Evolutionary conservation across 2,797 vertebrate genomes (phyloP).

Genomic region (Acrossocheilus fasciatus): DNA sequence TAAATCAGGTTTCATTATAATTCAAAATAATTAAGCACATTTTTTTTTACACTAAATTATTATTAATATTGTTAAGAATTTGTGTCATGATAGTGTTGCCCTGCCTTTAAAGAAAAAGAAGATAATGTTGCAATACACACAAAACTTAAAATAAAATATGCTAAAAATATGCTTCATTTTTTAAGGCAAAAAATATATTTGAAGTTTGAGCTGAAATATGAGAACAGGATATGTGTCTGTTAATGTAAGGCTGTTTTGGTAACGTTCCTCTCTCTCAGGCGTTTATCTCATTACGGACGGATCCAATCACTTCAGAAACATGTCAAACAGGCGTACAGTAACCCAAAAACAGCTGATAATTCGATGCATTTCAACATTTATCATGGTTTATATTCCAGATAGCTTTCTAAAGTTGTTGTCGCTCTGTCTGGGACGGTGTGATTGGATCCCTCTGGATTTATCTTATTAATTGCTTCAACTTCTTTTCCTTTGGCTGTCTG

Average conservation of each 20-base stretch:
- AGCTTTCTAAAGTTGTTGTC: not conserved
- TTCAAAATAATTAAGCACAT: not conserved
- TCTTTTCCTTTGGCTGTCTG: not conserved
- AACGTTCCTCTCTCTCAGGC: not conserved
- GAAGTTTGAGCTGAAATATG: not conserved
- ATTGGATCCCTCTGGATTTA: not conserved
- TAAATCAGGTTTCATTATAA: not conserved
- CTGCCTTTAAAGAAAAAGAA: not conserved
- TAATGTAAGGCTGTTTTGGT: not conserved
- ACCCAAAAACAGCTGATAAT: not conserved
- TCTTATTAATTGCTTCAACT: not conserved
- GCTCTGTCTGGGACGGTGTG: not conserved
- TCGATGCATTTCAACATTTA: not conserved
- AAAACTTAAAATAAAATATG: not conserved
- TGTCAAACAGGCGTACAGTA: not conserved
- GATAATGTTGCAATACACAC: not conserved
- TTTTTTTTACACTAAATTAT: not conserved
- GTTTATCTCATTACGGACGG: not conserved
- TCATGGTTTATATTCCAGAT: not conserved
- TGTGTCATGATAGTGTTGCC: not conserved
- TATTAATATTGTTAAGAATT: not conserved
- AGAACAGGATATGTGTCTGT: not conserved
- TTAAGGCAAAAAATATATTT: not conserved
- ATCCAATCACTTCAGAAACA: not conserved
- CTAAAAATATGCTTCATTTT: not conserved